Evolutionary conservation across 1,140 invertebrate genomes (phyloP), one percentile per base, ranked within the genome.

Genomic region (Drosophila malerkotliana): DNA sequence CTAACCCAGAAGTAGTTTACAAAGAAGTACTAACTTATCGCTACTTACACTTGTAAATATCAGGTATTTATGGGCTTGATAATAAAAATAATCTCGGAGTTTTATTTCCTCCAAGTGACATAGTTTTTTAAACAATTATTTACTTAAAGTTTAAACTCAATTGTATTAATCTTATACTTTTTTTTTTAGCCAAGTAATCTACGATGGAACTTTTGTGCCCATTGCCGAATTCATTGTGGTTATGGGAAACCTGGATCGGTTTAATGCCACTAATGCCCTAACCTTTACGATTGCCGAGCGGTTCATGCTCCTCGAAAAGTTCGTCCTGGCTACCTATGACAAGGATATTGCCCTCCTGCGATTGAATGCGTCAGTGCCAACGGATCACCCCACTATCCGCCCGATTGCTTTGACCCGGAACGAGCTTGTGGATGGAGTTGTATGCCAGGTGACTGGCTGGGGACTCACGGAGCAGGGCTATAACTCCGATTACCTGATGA

Each of bases 191-290:
- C 80, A 89, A 48, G 0, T 9, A 0, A 79, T 81, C 6, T 79
- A 88, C 14, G 57, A 90, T 45, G 89, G 89, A 41, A 79, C 63
- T 3, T 91, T 91, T 15, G 12, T 74, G 14, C 24, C 51, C 53
- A 78, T 69, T 24, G 75, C 77, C 6, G 32, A 71, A 4, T 60
- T 80, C 21, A 89, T 90, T 30, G 80, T 89, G 30, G 90, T 91
- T 1, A 89, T 91, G 87, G 90, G 90, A 15, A 91, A 85, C 56
- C n/a, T 91, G 32, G 87, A 91, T 73, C 85, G 90, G 5, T 91
- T 71, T 32, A 52, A 91, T 1, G 2, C 1, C 2, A 71, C 77
- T 6, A 75, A 84, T 49, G 74, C 89, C 0, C 45, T 91, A 5
- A 71, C 71, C 24, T 91, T 90, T 32, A 59, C 83, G 44, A 72